phyloP scores from a whole-genome alignment of 2,797 vertebrate genomes.

The Oreochromis grahami region DNA sequence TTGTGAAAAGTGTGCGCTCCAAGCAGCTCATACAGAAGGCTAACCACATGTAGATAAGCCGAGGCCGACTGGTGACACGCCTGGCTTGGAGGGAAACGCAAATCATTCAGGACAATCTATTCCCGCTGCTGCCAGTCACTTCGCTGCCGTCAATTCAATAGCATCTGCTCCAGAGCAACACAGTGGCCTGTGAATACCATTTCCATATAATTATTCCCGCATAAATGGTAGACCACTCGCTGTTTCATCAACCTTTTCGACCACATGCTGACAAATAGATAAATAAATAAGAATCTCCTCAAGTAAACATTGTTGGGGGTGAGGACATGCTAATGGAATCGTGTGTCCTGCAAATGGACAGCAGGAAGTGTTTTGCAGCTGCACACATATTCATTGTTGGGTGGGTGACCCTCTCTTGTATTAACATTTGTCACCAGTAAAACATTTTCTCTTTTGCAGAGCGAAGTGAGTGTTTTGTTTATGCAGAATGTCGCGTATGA shows the following conservation, averaged over 20 bases:
- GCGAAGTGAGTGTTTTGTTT: not conserved
- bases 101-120: constrained; percentile 68
- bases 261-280: constrained; percentile 25
- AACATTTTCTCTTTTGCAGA: not conserved
- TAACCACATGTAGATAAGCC: constrained; percentile 57
- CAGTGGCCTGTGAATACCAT: constrained; percentile 55
- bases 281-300: constrained; percentile 10
- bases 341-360: constrained; percentile 24
- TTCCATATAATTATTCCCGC: constrained; percentile 62
- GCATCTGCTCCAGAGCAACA: constrained; percentile 19
- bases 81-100: constrained; percentile 44
- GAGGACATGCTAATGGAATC: constrained; percentile 47
- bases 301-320: constrained; percentile 8
- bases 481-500: not conserved
- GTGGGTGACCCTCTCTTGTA: constrained; percentile 8
- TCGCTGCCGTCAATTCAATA: constrained; percentile 47
- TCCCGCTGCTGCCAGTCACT: constrained; percentile 55
- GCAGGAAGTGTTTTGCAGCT: constrained; percentile 10
- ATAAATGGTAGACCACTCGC: constrained; percentile 41
- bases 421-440: not conserved
- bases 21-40: constrained; percentile 40
- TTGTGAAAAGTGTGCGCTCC: not conserved
- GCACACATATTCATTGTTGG: not conserved
- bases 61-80: constrained; percentile 36
- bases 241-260: constrained; percentile 52